These are phyloP conservation scores for Pseudolycoriella hygida DNA, from an alignment of 2,888 invertebrate genomes.

Conservation along the genomic window DNA sequence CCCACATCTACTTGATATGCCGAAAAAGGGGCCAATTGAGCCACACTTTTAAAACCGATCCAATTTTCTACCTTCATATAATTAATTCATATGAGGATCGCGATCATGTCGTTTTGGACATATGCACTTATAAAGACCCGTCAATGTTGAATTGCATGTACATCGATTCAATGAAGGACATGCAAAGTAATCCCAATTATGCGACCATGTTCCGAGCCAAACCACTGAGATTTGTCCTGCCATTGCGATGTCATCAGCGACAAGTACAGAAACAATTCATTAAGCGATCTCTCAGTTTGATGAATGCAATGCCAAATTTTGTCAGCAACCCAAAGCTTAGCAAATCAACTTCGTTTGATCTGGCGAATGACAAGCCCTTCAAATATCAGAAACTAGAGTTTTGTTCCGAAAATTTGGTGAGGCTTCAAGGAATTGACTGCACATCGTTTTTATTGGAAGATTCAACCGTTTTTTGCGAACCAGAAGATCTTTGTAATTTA, in stretches of 20 bases:
- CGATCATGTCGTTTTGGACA: conserved; percentile 45
- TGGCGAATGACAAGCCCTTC: not conserved
- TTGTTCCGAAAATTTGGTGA: conserved; percentile 27
- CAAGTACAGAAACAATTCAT: conserved; percentile 10
- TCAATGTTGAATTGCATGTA: conserved; percentile 77
- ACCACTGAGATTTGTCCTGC: conserved; percentile 59
- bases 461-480: conserved; percentile 36
- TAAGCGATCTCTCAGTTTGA: conserved; percentile 13
- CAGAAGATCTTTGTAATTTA: conserved; percentile 46
- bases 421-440: conserved; percentile 29
- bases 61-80: conserved; percentile 71
- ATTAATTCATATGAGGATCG: conserved; percentile 67
- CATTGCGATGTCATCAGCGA: conserved; percentile 30
- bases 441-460: conserved; percentile 31
- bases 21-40: conserved; percentile 37
- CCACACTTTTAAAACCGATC: conserved; percentile 39
- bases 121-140: conserved; percentile 68
- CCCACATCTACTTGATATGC: conserved; percentile 43
- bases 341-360: not conserved
- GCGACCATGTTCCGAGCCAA: conserved; percentile 62
- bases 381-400: not conserved
- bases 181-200: conserved; percentile 67
- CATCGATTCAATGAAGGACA: conserved; percentile 56
- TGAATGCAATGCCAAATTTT: not conserved
- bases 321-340: not conserved